Evolutionary conservation across 2,797 vertebrate species (phyloP), one percentile per base, ranked within the genome.

Genomic region (Peromyscus aztecus): DNA sequence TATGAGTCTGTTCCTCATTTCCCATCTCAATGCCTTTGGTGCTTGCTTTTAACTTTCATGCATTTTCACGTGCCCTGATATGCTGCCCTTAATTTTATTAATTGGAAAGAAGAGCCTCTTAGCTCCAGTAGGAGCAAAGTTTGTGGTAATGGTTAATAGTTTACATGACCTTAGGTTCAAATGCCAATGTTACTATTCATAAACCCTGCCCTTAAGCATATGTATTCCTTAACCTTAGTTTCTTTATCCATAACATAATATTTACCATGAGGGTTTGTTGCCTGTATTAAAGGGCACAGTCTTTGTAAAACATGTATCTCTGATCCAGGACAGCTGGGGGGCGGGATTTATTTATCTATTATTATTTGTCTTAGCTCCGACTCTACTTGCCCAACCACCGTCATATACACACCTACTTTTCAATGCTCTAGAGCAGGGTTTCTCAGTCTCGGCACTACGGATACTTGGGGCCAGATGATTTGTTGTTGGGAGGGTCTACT

Each of bases 1-100:
- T 87, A 40, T 40, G 63, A 69, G 67, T 61, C 46, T 78, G 8
- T 11, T 27, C 34, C 34, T 92, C 29, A 84, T 84, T 84, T 89
- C 59, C 87, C 71, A 46, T 46, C 59, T 13, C 73, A 10, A 24
- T 52, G 10, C 14, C 34, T 59, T 80, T 40, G 61, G 52, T 94
- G 71, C 86, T 61, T 61, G 23, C 78, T 96, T 96, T 89, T 55
- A 52, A 69, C 29, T 90, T 69, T n/a, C 71, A 59, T 6, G 17
- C 6, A 69, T 82, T 91, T 94, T 75, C 13, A 13, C 10, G 80
- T 61, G 75, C 34, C 86, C 27, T 86, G 46, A 88, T 19, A 23
- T 78, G 63, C 21, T 94, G 16, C 57, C 88, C 83, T 95, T 92
- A 91, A 61, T 90, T 91, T 83, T 87, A 52, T 81, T 83, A 52